Percentiles rank a stretch among this genome's conserved stretches.
Conservation (phyloP, 2,888 invertebrate genomes). For the Endotricha flammealis region DNA sequence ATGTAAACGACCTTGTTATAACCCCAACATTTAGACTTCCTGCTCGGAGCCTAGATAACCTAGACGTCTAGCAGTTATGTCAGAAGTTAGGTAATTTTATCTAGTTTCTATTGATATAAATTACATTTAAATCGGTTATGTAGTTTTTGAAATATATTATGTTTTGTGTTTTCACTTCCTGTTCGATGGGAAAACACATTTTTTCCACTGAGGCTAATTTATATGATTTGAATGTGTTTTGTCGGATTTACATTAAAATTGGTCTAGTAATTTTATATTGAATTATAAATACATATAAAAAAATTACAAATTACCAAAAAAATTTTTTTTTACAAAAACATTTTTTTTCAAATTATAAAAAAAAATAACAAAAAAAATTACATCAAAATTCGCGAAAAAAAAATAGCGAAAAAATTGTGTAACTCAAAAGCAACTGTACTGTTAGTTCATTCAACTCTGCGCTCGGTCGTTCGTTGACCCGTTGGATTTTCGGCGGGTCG, state of each 20-base stretch:
- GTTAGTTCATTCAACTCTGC: conserved; percentile 37
- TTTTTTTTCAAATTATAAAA: too few relatives aligned
- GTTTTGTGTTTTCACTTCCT: too few relatives aligned
- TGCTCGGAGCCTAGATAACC: conserved; percentile 4
- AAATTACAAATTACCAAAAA: too few relatives aligned
- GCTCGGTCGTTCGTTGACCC: conserved; percentile 63
- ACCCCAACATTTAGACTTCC: conserved; percentile 1
- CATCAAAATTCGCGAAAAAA: conserved; percentile 17
- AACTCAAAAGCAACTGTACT: too few relatives aligned
- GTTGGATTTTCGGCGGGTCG: conserved; percentile 58
- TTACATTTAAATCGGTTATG: background rate
- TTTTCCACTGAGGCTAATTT: too few relatives aligned
- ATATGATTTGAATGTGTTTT: too few relatives aligned
- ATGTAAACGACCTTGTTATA: background rate
- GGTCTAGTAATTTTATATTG: too few relatives aligned
- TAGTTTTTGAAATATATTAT: background rate
- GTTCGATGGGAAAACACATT: too few relatives aligned
- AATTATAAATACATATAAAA: too few relatives aligned
- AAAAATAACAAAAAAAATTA: too few relatives aligned
- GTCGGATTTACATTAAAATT: too few relatives aligned
- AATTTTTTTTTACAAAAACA: too few relatives aligned
- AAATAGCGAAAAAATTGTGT: conserved; percentile 15
- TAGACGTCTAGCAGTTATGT: background rate
- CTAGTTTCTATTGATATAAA: conserved; percentile 2
- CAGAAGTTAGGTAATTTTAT: conserved; percentile 5